phyloP scores from a whole-genome alignment of 1,140 invertebrate genomes.

The Orchesella cincta region DNA sequence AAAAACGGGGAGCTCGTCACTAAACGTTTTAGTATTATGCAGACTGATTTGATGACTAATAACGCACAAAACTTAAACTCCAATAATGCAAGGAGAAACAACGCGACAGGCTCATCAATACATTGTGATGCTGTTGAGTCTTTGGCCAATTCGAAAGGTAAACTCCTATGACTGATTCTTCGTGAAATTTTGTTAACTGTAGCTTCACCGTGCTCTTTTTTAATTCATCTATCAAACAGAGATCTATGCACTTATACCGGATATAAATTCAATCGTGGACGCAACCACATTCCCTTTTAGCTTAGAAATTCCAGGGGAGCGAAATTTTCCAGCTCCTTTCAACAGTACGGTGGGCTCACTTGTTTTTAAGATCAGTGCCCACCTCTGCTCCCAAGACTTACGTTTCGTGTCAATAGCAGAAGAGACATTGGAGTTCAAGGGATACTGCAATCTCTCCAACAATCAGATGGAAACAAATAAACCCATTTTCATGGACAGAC shows the following conservation, averaged over 20 bases:
- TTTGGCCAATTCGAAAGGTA: constrained; percentile 6
- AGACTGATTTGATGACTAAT: not conserved
- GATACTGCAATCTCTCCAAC: not conserved
- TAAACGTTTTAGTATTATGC: not conserved
- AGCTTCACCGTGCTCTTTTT: too few species aligned
- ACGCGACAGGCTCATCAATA: not conserved
- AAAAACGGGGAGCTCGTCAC: constrained; percentile 16
- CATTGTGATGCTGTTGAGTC: constrained; percentile 1
- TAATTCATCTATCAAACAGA: not conserved
- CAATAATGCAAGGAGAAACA: not conserved
- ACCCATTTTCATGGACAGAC: not conserved
- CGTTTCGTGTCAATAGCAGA: not conserved
- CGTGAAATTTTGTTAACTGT: not conserved
- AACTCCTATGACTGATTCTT: not conserved
- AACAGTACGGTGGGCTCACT: constrained; percentile 4
- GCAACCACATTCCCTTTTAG: not conserved
- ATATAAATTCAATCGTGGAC: constrained; percentile 1
- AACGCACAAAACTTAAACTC: not conserved
- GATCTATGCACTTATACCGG: constrained; percentile 1
- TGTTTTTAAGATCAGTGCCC: constrained; percentile 1
- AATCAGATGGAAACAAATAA: not conserved
- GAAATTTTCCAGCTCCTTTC: not conserved
- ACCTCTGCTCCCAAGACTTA: constrained; percentile 12
- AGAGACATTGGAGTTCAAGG: not conserved
- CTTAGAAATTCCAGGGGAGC: constrained; percentile 6